These are phyloP conservation scores for Sciurus carolinensis DNA, from an alignment of 2,797 vertebrate genomes.

Conservation along the genomic window DNA sequence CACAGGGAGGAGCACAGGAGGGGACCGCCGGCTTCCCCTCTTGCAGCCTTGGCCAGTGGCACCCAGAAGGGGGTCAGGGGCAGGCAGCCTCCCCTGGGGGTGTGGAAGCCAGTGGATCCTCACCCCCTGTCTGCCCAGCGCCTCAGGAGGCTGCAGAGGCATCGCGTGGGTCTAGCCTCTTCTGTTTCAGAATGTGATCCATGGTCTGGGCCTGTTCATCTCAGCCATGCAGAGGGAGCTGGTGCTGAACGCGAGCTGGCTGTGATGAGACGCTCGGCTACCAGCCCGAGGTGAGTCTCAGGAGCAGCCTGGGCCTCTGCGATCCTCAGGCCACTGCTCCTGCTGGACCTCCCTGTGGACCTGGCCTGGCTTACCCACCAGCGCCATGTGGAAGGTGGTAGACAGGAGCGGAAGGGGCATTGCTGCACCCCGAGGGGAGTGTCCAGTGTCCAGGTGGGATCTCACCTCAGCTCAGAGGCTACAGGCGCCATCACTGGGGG, in stretches of 20 bases:
- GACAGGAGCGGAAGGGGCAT: not conserved
- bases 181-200: constrained; percentile 78
- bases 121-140: constrained; percentile 66
- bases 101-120: constrained; percentile 79
- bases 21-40: constrained; percentile 77
- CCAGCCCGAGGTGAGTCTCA: constrained; percentile 64
- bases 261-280: not conserved
- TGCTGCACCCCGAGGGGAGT: not conserved
- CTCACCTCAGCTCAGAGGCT: not conserved
- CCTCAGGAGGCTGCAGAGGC: constrained; percentile 76
- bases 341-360: not conserved
- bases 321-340: not conserved
- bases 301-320: not conserved
- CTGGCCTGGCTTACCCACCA: not conserved
- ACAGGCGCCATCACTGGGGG: not conserved
- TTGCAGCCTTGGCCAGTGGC: constrained; percentile 77
- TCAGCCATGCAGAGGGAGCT: constrained; percentile 61
- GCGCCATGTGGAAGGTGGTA: not conserved
- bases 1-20: constrained; percentile 77
- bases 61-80: constrained; percentile 78
- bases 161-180: constrained; percentile 57
- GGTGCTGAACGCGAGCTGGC: constrained; percentile 24
- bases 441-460: not conserved
- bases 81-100: constrained; percentile 67
- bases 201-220: constrained; percentile 70